A percentile compares a stretch with the other conserved stretches of the same genome.
phyloP scores from a whole-genome alignment of 1,140 invertebrate genomes.

The Drosophila kepulauana region DNA sequence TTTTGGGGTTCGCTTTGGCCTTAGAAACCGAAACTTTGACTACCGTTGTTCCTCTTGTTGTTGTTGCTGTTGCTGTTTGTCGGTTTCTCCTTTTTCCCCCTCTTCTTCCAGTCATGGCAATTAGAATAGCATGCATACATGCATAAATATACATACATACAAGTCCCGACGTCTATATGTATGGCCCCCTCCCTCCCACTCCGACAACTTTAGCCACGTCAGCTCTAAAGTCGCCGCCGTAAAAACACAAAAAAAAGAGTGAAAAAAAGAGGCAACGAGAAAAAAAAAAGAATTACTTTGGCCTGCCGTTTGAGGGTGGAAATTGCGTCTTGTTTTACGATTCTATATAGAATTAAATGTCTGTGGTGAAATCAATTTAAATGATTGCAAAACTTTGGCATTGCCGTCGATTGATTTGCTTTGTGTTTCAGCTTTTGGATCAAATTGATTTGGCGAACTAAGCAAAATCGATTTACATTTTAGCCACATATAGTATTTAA shows the following conservation, averaged over 20 bases:
- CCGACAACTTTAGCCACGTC: slow-evolving; percentile 35
- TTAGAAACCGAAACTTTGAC: slow-evolving; percentile 25
- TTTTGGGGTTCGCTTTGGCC: neutral
- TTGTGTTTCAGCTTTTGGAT: neutral
- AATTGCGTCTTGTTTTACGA: slow-evolving; percentile 24
- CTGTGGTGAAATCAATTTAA: slow-evolving; percentile 12
- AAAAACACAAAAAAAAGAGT: neutral
- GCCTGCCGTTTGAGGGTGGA: slow-evolving; percentile 9
- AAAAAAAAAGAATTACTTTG: slow-evolving; percentile 1
- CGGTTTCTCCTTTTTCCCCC: neutral
- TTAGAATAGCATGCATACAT: slow-evolving; percentile 26
- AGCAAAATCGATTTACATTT: neutral
- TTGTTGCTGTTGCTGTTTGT: too few relatives aligned
- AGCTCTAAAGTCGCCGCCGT: slow-evolving; percentile 13
- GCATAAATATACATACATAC: neutral
- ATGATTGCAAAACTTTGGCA: slow-evolving; percentile 18
- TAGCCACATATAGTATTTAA: neutral
- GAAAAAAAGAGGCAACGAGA: neutral
- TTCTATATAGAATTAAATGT: slow-evolving; percentile 7
- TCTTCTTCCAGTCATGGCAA: slow-evolving; percentile 5
- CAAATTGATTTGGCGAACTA: neutral
- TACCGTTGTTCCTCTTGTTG: too few relatives aligned
- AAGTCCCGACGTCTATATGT: neutral
- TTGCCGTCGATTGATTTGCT: neutral
- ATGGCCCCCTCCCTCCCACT: neutral